Evolutionary conservation across 2,113 vertebrate species (phyloP), one percentile per base, ranked within the genome.

Genomic region (Hemichromis elongatus): DNA sequence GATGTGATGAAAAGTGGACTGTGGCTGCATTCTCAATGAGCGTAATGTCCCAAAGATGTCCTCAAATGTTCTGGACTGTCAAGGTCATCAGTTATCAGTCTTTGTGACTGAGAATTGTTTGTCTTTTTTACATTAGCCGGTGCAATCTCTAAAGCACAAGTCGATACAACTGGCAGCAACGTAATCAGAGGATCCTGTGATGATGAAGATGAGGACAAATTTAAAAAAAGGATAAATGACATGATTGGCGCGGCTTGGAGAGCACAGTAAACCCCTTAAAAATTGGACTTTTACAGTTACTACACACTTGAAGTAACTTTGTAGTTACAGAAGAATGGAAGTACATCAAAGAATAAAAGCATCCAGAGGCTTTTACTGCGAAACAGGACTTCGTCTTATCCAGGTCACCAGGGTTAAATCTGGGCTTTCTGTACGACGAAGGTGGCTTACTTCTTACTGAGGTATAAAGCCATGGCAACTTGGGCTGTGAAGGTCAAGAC

Each of bases 231-330:
- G 24, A 19, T 11, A 11, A 3, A n/a, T 5, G 4, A 55, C 0
- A 40, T 18, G 5, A 33, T 7, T 77, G 50, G 12, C 35, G 73
- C 13, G 73, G 61, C 35, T 68, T 5, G 0, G 61, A 7, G 3
- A 40, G 40, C 21, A 47, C 40, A 18, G 35, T 68, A 16, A 42
- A 6, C 0, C 0, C 35, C n/a, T 4, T 40, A n/a, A 3, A 13
- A 30, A 13, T 7, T n/a, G 11, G 5, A 21, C 19, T 52, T 53
- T 21, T 33, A 14, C 26, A 2, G n/a, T 77, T 53, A 35, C 2
- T 77, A 18, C 50, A 52, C 30, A 77, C 30, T 61, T 0, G 0
- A 7, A 63, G 30, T 35, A 12, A 61, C 33, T 63, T 63, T n/a
- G 5, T 0, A 61, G 30, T 63, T 37, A 21, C 9, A n/a, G 1